Evolutionary conservation across 1,140 invertebrate species (phyloP), one percentile per base, ranked within the genome.

Genomic region (Hormaphis cornu): DNA sequence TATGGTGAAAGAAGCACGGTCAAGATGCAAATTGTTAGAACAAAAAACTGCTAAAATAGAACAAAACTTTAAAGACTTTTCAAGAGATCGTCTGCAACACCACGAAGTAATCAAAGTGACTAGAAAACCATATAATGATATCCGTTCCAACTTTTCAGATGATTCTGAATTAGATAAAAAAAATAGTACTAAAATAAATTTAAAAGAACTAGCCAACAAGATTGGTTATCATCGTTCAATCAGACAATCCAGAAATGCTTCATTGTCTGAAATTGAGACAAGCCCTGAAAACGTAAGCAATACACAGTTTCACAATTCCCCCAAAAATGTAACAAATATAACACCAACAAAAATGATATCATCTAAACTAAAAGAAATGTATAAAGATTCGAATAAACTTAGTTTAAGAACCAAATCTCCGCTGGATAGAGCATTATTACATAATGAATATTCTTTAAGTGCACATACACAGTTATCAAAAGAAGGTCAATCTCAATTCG

Each of bases 171-270:
- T 9, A 12, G 1, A 10, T 5, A 63, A 48, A 48, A 22, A 0
- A 0, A 46, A 3, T 6, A 20, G 18, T 22, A 28, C 30, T 20
- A 63, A 24, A 33, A 48, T 63, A 6, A 63, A 46, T 48, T 46
- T 63, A 48, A 63, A 63, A 33, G 24, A 48, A 16, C 28, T 63
- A n/a, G 59, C 59, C 12, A 63, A 63, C 9, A 46, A 48, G 12
- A 63, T 63, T 63, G 59, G 59, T 18, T 63, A 63, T n/a, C 59
- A 46, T 9, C 59, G 59, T 14, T 63, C 59, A 22, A 24, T 63
- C 1, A 63, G 18, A 33, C 42, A 18, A 20, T 46, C 44, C 2
- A 35, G 33, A 2, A 44, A 46, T 12, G 6, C 26, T 20, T 44
- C 58, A 20, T 8, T 18, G 24, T 46, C 40, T 22, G 18, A 48